These are phyloP conservation scores for Myripristis jacobus DNA, from an alignment of 2,797 vertebrate genomes.

Conservation along the genomic window DNA sequence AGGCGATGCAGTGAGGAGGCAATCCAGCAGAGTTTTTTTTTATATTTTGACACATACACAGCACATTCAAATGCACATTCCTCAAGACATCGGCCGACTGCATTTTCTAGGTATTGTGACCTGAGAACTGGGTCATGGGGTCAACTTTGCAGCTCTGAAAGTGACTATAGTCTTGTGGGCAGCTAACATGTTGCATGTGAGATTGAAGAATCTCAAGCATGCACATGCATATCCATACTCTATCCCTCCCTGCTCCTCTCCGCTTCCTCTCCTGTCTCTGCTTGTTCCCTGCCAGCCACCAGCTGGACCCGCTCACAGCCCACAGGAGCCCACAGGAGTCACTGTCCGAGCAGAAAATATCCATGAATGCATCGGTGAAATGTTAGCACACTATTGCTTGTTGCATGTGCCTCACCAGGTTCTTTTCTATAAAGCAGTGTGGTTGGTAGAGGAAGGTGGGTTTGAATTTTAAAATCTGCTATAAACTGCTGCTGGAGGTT, in stretches of 20 bases:
- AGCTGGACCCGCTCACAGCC: constrained; percentile 12
- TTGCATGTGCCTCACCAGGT: neutral
- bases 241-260: constrained; percentile 43
- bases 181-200: constrained; percentile 62
- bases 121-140: constrained; percentile 20
- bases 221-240: constrained; percentile 55
- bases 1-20: neutral
- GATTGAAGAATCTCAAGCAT: constrained; percentile 77
- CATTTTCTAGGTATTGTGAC: constrained; percentile 29
- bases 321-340: neutral
- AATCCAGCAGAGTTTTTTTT: neutral
- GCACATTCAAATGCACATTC: constrained; percentile 20
- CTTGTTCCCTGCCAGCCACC: constrained; percentile 25
- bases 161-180: constrained; percentile 53
- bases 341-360: constrained; percentile 5
- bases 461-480: neutral
- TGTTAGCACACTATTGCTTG: neutral
- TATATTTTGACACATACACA: neutral
- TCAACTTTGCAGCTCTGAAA: constrained; percentile 30
- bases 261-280: constrained; percentile 14
- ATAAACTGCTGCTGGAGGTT: neutral
- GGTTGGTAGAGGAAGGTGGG: neutral
- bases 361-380: neutral
- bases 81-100: constrained; percentile 2
- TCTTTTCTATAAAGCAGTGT: neutral